Percentiles rank a stretch among this genome's conserved stretches.
Conservation (phyloP, 2,888 invertebrate species). For the Stomorhina lunata region DNA sequence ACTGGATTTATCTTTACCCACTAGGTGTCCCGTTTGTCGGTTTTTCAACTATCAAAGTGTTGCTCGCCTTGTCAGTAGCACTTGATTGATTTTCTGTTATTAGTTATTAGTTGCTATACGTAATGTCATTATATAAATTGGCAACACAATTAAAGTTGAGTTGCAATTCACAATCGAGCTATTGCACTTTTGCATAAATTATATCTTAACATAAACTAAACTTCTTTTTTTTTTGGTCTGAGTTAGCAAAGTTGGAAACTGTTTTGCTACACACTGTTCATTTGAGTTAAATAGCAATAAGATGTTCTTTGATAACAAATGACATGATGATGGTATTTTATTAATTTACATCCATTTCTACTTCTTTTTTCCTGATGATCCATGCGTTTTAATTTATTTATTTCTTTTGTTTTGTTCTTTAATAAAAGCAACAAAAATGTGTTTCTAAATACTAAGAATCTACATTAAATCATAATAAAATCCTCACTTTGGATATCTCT, state of each 20-base stretch:
- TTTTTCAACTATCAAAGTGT: too few relatives aligned
- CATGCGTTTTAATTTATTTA: slow-evolving; percentile 35
- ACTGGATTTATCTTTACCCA: too few relatives aligned
- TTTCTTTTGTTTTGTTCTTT: background rate
- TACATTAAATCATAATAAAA: slow-evolving; percentile 23
- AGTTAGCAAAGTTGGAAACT: background rate
- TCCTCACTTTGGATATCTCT: background rate
- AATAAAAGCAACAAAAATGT: background rate
- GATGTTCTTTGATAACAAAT: slow-evolving; percentile 30
- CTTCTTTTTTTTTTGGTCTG: too few relatives aligned
- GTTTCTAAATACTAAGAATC: slow-evolving; percentile 15
- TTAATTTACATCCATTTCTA: slow-evolving; percentile 38
- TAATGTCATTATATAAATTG: too few relatives aligned
- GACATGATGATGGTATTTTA: slow-evolving; percentile 18
- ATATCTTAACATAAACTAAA: too few relatives aligned
- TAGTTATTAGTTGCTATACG: too few relatives aligned
- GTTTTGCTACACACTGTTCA: slow-evolving; percentile 7
- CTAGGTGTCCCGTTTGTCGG: too few relatives aligned
- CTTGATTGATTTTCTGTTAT: too few relatives aligned
- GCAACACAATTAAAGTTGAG: too few relatives aligned
- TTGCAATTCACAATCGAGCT: too few relatives aligned
- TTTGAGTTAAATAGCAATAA: background rate
- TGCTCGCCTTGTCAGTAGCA: too few relatives aligned
- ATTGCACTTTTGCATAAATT: too few relatives aligned
- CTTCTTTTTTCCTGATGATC: slow-evolving; percentile 9